A percentile compares a stretch with the other conserved stretches of the same genome.
These are phyloP conservation scores for Ctena decussata DNA, from an alignment of 2,888 invertebrate genomes.

Conservation along the genomic window DNA sequence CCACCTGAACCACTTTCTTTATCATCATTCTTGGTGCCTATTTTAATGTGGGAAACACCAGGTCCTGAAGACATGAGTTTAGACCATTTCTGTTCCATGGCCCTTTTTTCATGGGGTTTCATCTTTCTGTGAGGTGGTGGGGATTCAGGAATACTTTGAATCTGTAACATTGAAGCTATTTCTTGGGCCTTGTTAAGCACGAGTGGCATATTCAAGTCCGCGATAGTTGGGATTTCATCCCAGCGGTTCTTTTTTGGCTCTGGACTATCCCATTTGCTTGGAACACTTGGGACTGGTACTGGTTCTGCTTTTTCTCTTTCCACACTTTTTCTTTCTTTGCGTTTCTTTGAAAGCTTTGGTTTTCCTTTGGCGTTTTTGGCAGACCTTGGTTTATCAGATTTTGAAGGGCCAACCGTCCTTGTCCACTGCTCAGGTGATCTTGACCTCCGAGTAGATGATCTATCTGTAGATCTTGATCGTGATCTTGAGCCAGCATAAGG, in stretches of 20 bases:
- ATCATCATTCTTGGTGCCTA: neutral
- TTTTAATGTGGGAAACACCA: neutral
- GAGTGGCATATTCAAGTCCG: slow-evolving; percentile 22
- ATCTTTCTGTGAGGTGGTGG: slow-evolving; percentile 62
- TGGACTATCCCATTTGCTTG: slow-evolving; percentile 65
- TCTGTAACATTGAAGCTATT: slow-evolving; percentile 1
- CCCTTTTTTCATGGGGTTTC: slow-evolving; percentile 61
- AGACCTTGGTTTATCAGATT: neutral
- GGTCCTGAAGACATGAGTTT: slow-evolving; percentile 11
- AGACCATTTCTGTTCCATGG: slow-evolving; percentile 58
- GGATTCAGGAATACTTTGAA: slow-evolving; percentile 43
- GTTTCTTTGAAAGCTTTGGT: neutral
- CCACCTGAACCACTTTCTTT: neutral
- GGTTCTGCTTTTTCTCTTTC: neutral
- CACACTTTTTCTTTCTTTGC: neutral
- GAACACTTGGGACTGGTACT: slow-evolving; percentile 32
- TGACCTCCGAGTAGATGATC: slow-evolving; percentile 15
- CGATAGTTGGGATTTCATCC: slow-evolving; percentile 20
- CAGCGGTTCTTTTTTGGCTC: slow-evolving; percentile 58
- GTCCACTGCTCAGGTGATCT: slow-evolving; percentile 27
- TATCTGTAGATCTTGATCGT: slow-evolving; percentile 26
- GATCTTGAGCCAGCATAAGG: neutral
- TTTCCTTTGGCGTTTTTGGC: neutral
- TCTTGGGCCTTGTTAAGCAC: slow-evolving; percentile 28
- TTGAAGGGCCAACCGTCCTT: slow-evolving; percentile 4